A percentile compares a stretch with the other conserved stretches of the same genome.
Conservation (phyloP, 37 sponge, comb jelly and placozoan genomes). For the Diacarnus erythraeanus region DNA sequence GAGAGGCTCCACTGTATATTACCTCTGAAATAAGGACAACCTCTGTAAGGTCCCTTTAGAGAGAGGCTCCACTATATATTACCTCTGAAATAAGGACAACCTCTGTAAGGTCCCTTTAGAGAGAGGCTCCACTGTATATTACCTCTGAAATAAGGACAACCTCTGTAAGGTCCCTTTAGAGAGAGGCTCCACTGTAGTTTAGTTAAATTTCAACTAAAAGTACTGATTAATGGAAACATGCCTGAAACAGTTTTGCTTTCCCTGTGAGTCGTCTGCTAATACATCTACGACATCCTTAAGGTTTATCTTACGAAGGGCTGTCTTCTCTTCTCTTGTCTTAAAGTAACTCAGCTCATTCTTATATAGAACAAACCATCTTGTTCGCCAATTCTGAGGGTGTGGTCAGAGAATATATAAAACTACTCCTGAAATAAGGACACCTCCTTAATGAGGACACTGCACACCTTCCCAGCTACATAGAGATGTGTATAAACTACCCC, state of each 20-base stretch:
- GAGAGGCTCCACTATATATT: too few relatives aligned
- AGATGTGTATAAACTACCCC: too few relatives aligned
- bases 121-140: too few relatives aligned
- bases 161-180: background rate
- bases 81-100: too few relatives aligned
- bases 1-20: too few relatives aligned
- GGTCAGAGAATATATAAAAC: background rate
- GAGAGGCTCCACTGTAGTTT: background rate
- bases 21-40: too few relatives aligned
- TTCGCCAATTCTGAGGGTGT: conserved; percentile 47
- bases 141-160: background rate
- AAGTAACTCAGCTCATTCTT: conserved; percentile 79
- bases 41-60: too few relatives aligned
- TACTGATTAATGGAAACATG: background rate
- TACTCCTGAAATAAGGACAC: conserved; percentile 7
- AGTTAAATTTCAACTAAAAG: background rate
- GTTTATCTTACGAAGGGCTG: conserved; percentile 49
- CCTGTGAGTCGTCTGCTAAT: conserved; percentile 29
- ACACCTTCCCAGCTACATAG: background rate
- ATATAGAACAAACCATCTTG: conserved; percentile 76
- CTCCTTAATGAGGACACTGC: background rate
- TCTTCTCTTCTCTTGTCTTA: conserved; percentile 54
- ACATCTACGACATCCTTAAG: conserved; percentile 50
- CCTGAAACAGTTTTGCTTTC: conserved; percentile 67
- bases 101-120: too few relatives aligned